Evolutionary conservation across 2,113 vertebrate genomes (phyloP).

Genomic region (Baryphthengus martii): DNA sequence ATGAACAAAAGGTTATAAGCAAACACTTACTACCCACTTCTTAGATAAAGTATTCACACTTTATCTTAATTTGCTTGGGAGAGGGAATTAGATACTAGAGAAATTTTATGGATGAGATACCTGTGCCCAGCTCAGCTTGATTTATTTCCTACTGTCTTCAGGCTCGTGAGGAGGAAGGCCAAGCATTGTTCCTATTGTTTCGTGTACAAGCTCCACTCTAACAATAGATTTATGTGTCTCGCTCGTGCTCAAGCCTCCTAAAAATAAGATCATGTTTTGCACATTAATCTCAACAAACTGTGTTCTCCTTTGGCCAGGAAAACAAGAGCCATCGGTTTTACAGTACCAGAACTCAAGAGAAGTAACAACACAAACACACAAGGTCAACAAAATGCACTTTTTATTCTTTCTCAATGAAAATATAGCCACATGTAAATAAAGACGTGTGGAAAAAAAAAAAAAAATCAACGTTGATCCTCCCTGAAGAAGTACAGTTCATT

Average conservation of each 20-base stretch:
- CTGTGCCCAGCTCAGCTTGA: not conserved
- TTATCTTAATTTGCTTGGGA: not conserved
- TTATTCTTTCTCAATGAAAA: slow-evolving; percentile 81
- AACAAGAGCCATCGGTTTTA: not conserved
- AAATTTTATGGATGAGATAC: not conserved
- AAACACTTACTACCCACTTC: not conserved
- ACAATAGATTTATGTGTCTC: not conserved
- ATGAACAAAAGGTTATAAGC: not conserved
- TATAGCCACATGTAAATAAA: slow-evolving; percentile 80
- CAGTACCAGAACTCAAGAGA: not conserved
- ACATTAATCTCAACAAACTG: not conserved
- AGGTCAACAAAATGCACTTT: slow-evolving; percentile 79
- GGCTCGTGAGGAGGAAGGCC: not conserved
- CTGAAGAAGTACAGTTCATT: slow-evolving; percentile 79
- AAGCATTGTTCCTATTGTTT: not conserved
- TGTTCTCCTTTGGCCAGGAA: not conserved
- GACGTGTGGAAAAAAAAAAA: slow-evolving; percentile 62
- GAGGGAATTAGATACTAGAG: not conserved
- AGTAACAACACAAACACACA: not conserved
- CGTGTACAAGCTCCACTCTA: not conserved
- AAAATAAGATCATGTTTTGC: slow-evolving; percentile 1
- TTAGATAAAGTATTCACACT: not conserved
- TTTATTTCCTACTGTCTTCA: slow-evolving; percentile 1
- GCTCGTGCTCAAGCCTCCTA: not conserved
- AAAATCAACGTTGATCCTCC: slow-evolving; percentile 72